Percentiles rank a stretch among this genome's conserved stretches.
Conservation (phyloP, 1,140 invertebrate species). For the Neodiprion virginianus region DNA sequence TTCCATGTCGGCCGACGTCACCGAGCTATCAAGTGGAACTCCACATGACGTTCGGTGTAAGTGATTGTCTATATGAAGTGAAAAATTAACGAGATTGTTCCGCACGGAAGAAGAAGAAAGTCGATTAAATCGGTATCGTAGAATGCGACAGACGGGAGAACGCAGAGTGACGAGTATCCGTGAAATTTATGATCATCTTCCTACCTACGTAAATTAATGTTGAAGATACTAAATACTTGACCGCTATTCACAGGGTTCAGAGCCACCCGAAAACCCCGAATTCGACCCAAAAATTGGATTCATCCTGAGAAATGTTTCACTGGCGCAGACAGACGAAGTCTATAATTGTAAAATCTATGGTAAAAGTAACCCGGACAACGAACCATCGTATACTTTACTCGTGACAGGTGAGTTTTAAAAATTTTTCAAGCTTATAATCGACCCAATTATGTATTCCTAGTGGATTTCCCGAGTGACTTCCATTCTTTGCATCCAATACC, state of each 20-base stretch:
- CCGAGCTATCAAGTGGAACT: slow-evolving; percentile 68
- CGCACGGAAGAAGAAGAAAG: slow-evolving; percentile 16
- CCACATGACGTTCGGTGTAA: slow-evolving; percentile 39
- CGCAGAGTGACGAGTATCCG: slow-evolving; percentile 10
- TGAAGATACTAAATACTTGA: slow-evolving; percentile 51
- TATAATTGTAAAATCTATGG: slow-evolving; percentile 60
- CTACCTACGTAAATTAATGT: slow-evolving; percentile 39
- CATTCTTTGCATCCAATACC: too few species aligned
- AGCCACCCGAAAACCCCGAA: slow-evolving; percentile 48
- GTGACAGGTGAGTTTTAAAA: slow-evolving; percentile 57
- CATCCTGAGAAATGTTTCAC: slow-evolving; percentile 56
- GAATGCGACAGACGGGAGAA: background rate
- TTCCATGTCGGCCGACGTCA: slow-evolving; percentile 74
- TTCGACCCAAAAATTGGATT: slow-evolving; percentile 70
- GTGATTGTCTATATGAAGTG: slow-evolving; percentile 36
- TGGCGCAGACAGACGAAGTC: slow-evolving; percentile 48
- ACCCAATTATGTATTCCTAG: too few species aligned
- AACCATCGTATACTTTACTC: slow-evolving; percentile 47
- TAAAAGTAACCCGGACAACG: slow-evolving; percentile 24
- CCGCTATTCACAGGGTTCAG: slow-evolving; percentile 28
- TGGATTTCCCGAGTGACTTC: too few species aligned
- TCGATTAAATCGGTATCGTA: slow-evolving; percentile 11
- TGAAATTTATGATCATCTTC: slow-evolving; percentile 27
- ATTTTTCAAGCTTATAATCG: slow-evolving; percentile 40
- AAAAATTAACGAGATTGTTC: slow-evolving; percentile 41